Evolutionary conservation across 2,797 vertebrate species (phyloP).

Genomic region (Rhinatrema bivittatum): DNA sequence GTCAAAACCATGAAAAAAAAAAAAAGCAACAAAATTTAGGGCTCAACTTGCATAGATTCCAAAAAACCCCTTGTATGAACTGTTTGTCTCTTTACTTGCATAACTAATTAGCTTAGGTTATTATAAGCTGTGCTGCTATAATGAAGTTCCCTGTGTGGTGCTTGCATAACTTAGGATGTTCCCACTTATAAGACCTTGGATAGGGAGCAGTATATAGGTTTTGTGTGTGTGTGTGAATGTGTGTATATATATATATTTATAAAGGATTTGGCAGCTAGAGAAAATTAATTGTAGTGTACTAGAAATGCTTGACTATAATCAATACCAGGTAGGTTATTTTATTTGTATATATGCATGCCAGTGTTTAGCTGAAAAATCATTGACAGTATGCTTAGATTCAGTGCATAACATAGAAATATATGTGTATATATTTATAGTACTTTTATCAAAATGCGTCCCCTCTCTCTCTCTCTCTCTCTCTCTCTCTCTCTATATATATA

Average conservation of each 20-base stretch:
- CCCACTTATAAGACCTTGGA: conserved; percentile 22
- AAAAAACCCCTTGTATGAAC: conserved; percentile 62
- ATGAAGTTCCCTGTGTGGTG: conserved; percentile 39
- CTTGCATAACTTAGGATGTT: conserved; percentile 38
- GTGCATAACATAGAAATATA: too few relatives aligned
- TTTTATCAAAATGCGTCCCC: too few relatives aligned
- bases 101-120: conserved; percentile 78
- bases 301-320: conserved; percentile 97
- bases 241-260: too few relatives aligned
- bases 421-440: too few relatives aligned
- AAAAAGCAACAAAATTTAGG: conserved; percentile 77
- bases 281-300: conserved; percentile 61
- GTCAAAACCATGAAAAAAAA: conserved; percentile 76
- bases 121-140: conserved; percentile 61
- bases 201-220: conserved; percentile 27
- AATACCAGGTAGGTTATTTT: conserved; percentile 85
- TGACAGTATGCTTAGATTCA: too few relatives aligned
- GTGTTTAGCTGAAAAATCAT: too few relatives aligned
- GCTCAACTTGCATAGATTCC: conserved; percentile 62
- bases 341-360: too few relatives aligned
- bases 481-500: too few relatives aligned
- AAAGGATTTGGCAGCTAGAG: too few relatives aligned
- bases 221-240: too few relatives aligned
- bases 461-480: too few relatives aligned
- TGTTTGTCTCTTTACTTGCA: conserved; percentile 69